A percentile compares a stretch with the other conserved stretches of the same genome.
These are phyloP conservation scores for Bombycilla garrulus DNA, from an alignment of 2,113 vertebrate species.

Conservation along the genomic window DNA sequence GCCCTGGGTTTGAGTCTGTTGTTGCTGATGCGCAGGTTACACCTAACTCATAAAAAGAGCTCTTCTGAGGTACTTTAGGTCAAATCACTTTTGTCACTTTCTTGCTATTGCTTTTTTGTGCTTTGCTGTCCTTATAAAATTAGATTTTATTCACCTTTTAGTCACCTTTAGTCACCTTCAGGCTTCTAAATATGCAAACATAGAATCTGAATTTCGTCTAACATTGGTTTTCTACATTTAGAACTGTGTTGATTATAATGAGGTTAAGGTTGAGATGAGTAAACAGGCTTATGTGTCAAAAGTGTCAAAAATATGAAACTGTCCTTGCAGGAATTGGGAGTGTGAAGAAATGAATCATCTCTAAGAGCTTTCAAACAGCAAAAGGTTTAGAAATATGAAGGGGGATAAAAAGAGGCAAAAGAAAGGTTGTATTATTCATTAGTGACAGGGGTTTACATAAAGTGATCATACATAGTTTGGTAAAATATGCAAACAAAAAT, in stretches of 20 bases:
- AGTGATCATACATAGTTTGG: background rate
- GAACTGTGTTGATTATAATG: background rate
- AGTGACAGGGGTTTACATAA: background rate
- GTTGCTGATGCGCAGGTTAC: background rate
- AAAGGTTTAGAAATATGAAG: background rate
- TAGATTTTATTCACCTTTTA: background rate
- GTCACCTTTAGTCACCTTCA: background rate
- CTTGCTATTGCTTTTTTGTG: background rate
- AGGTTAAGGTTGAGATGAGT: background rate
- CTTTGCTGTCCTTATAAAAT: background rate
- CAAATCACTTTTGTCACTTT: background rate
- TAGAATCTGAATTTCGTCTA: background rate
- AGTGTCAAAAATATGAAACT: background rate
- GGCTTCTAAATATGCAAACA: background rate
- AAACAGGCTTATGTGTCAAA: background rate
- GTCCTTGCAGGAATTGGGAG: background rate
- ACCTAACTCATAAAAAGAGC: background rate
- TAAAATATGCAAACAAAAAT: background rate
- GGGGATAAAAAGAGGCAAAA: background rate
- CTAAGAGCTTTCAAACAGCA: background rate
- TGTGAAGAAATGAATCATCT: background rate
- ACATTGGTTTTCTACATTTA: background rate
- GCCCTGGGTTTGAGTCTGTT: background rate
- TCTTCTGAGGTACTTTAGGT: background rate
- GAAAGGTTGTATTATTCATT: background rate